Conservation (phyloP, 1,140 invertebrate genomes). For the Drosophila willistoni region DNA sequence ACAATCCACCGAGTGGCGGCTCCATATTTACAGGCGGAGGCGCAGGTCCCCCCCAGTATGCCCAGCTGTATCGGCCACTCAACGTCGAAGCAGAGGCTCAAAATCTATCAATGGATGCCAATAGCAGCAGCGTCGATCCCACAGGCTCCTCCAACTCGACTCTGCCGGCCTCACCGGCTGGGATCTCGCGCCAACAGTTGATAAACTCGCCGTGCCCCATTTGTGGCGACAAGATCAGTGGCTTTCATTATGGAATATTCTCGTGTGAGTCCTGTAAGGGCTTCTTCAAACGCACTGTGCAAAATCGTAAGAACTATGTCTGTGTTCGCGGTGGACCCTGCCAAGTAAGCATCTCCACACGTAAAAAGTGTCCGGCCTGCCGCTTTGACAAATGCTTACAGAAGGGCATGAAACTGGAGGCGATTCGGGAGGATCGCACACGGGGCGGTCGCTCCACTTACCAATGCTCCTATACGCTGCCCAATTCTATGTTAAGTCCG, state of each 20-base stretch:
- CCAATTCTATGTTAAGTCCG: constrained; percentile 86
- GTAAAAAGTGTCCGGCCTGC: constrained; percentile 98
- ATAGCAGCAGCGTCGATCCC: constrained; percentile 31
- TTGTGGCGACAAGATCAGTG: constrained; percentile 97
- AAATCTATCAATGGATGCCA: constrained; percentile 70
- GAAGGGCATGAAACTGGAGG: constrained; percentile 98
- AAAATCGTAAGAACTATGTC: constrained; percentile 98
- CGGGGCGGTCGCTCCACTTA: constrained; percentile 97
- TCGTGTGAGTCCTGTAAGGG: constrained; percentile 99
- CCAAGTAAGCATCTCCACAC: constrained; percentile 94
- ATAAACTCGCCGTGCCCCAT: constrained; percentile 95
- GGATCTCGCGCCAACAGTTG: constrained; percentile 93
- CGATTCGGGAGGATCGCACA: constrained; percentile 96
- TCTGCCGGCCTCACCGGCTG: constrained; percentile 84
- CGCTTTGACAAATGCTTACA: constrained; percentile 98
- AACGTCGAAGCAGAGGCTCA: constrained; percentile 71
- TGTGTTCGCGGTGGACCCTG: constrained; percentile 96
- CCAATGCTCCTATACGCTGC: constrained; percentile 94
- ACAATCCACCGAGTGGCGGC: constrained; percentile 56
- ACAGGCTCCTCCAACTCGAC: constrained; percentile 25
- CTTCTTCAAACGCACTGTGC: constrained; percentile 98
- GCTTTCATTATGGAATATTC: constrained; percentile 98
- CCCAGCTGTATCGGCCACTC: constrained; percentile 84
- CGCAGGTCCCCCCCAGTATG: constrained; percentile 63
- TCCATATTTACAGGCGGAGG: constrained; percentile 77